Base-by-base conservation (phyloP, 2,888 invertebrate species). In the Drosophila testacea region DNA sequence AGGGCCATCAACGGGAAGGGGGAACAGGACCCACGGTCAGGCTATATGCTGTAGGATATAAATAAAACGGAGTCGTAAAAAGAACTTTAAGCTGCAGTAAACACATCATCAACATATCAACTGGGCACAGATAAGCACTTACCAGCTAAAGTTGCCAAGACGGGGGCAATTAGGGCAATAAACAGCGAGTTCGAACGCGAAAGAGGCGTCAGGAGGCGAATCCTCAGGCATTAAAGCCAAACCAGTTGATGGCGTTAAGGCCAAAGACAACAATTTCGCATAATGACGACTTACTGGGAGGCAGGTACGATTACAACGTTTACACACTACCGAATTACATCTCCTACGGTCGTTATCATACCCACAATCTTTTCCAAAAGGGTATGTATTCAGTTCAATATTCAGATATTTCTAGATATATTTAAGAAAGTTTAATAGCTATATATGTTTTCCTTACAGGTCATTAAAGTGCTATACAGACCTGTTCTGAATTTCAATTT, bases 61-160 rank as follows among this genome's bases (percentile, higher is more conserved):
- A 89, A 88, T 88, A 90, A 91, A 87, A 88, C 73, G 82, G 82
- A 88, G 88, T 90, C 90, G 90, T 90, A 90, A 90, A 84, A 91
- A 82, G 82, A 89, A 91, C 90, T 91, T 91, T 91, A 88, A 90
- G 91, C 87, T 89, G 91, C 90, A 91, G 90, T 90, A 91, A 91
- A 91, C 90, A 90, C 91, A 90, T 90, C 91, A 91, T 90, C 91
- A 90, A 90, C 90, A 91, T 83, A 77, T 85, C 83, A 81, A 87
- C 80, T 83, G 77, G 73, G 77, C 84, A 81, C 79, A 87, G 83
- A 84, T 88, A 89, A 89, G 80, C 89, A 84, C 88, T 89, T 82
- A 84, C 79, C 74, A 85, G 77, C 76, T 65, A 75, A 82, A 79
- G 72, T 79, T 56, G 64, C 70, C 81, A 81, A 75, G 82, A 78